Conservation (phyloP, 2,888 invertebrate genomes). For the Acanthosepion pharaonis region DNA sequence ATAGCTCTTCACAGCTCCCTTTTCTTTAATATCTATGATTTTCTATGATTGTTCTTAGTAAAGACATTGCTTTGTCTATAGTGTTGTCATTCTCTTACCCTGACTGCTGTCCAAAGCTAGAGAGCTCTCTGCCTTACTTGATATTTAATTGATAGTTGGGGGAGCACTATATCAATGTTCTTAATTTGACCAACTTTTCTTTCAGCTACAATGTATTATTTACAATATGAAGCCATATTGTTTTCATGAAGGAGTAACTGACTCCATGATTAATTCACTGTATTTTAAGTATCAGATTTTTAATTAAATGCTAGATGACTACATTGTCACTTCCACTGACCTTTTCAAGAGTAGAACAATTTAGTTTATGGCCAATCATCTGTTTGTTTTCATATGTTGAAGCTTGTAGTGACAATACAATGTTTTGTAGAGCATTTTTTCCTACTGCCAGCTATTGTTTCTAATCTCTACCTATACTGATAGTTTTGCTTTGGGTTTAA, state of each 20-base stretch:
- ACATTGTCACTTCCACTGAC: background rate
- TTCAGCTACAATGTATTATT: background rate
- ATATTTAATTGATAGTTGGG: too few relatives aligned
- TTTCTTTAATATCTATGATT: too few relatives aligned
- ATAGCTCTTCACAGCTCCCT: too few relatives aligned
- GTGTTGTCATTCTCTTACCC: too few relatives aligned
- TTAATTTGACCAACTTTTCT: background rate
- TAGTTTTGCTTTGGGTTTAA: background rate
- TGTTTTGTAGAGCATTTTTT: background rate
- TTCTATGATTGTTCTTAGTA: too few relatives aligned
- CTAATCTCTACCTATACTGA: background rate
- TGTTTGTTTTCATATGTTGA: background rate
- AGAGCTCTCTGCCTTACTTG: too few relatives aligned
- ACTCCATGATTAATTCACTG: background rate
- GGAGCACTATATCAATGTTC: too few relatives aligned
- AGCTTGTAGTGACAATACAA: background rate
- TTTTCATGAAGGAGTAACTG: background rate
- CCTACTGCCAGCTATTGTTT: background rate
- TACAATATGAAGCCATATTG: background rate
- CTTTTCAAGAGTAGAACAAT: background rate
- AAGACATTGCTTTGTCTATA: too few relatives aligned
- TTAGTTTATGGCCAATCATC: conserved; percentile 12
- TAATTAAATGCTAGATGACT: background rate
- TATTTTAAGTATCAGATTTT: background rate
- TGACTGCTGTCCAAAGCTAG: too few relatives aligned